Conservation (phyloP, 2,797 vertebrate species). For the Dipus sagitta region DNA sequence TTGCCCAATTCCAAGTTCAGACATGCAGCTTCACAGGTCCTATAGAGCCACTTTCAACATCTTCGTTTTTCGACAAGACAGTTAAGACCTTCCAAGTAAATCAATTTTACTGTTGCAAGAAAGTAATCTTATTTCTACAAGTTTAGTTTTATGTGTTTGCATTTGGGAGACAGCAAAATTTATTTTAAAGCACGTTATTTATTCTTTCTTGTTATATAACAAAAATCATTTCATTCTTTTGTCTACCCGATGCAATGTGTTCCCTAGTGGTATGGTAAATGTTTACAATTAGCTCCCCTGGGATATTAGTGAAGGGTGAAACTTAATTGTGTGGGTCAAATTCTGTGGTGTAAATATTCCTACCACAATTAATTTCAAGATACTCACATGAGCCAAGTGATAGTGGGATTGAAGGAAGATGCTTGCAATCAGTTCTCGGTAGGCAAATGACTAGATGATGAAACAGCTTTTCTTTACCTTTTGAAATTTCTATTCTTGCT, state of each 20-base stretch:
- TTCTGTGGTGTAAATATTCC: conserved; percentile 8
- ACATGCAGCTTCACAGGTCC: background rate
- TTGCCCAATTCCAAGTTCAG: background rate
- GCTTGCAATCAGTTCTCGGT: background rate
- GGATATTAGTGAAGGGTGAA: background rate
- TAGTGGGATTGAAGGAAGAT: background rate
- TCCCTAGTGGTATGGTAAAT: background rate
- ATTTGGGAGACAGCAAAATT: background rate
- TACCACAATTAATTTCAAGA: background rate
- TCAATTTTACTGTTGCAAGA: conserved; percentile 12
- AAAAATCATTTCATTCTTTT: background rate
- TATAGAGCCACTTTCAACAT: background rate
- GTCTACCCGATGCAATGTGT: background rate
- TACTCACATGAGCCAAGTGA: background rate
- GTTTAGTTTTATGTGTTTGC: background rate
- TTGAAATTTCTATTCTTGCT: background rate
- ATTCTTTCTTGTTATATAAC: background rate
- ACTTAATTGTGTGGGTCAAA: background rate
- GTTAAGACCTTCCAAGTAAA: conserved; percentile 28
- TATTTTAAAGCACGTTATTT: background rate
- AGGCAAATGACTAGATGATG: background rate
- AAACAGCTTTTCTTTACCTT: background rate
- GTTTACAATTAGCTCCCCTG: background rate
- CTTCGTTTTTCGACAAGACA: background rate
- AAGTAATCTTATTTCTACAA: conserved; percentile 6